phyloP scores from a whole-genome alignment of 2,888 invertebrate genomes.

The Papilio elwesi region DNA sequence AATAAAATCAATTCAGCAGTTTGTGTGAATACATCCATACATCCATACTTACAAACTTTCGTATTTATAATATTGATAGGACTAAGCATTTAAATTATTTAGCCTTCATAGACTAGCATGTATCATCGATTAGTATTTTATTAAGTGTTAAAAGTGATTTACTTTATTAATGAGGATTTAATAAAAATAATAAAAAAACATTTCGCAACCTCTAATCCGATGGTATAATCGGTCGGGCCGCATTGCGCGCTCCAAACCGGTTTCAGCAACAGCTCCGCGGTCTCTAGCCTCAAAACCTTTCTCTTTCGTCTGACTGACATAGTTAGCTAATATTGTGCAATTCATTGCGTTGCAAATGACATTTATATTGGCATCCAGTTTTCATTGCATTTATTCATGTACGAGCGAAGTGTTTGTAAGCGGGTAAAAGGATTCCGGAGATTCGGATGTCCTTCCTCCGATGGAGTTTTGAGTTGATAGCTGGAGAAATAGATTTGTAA shows the following conservation, averaged over 20 bases:
- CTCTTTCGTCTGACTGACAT: constrained; percentile 53
- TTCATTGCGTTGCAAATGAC: constrained; percentile 44
- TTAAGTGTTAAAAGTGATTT: neutral
- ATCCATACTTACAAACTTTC: too few relatives aligned
- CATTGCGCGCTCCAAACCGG: constrained; percentile 33
- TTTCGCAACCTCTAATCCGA: constrained; percentile 12
- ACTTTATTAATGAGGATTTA: neutral
- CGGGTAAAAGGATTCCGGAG: too few relatives aligned
- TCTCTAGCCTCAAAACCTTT: constrained; percentile 48
- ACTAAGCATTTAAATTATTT: too few relatives aligned
- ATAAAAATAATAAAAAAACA: neutral
- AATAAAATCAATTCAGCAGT: too few relatives aligned
- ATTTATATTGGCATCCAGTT: constrained; percentile 13
- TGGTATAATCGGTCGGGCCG: neutral
- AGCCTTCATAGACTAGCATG: too few relatives aligned
- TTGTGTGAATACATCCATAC: too few relatives aligned
- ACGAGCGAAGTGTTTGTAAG: too few relatives aligned
- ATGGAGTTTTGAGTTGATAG: too few relatives aligned
- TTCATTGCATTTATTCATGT: neutral
- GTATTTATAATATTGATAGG: too few relatives aligned
- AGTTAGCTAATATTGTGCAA: constrained; percentile 31
- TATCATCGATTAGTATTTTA: neutral
- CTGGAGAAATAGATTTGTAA: too few relatives aligned
- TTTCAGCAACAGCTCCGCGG: constrained; percentile 28
- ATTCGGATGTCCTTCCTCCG: too few relatives aligned